Conservation (phyloP, 2,113 vertebrate species). For the Paramisgurnus dabryanus region DNA sequence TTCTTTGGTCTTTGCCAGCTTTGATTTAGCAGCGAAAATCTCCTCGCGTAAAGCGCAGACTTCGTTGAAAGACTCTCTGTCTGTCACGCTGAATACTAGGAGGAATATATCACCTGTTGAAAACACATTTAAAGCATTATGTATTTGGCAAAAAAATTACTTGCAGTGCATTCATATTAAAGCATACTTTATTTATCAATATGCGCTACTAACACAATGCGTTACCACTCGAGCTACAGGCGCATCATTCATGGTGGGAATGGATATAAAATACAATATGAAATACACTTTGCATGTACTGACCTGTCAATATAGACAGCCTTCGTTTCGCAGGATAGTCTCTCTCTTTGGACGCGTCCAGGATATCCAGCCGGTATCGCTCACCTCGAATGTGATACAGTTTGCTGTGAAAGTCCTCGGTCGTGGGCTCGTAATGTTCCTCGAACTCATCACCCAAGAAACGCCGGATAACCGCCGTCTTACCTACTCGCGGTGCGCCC, state of each 20-base stretch:
- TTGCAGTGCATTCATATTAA: too few species aligned
- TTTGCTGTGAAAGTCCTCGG: constrained; percentile 77
- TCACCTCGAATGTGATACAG: constrained; percentile 73
- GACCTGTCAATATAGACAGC: constrained; percentile 76
- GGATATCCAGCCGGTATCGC: constrained; percentile 72
- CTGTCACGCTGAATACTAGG: constrained; percentile 73
- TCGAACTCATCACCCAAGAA: constrained; percentile 70
- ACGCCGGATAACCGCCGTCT: constrained; percentile 70
- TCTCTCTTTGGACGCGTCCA: constrained; percentile 73
- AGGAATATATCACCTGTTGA: constrained; percentile 74
- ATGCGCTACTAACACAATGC: too few species aligned
- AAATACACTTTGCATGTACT: constrained; percentile 8
- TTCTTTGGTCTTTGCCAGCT: constrained; percentile 64
- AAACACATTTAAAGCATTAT: not conserved
- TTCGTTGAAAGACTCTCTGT: constrained; percentile 69
- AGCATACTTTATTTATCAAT: too few species aligned
- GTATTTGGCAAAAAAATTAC: too few species aligned
- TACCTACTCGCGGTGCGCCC: constrained; percentile 72
- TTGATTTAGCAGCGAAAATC: constrained; percentile 69
- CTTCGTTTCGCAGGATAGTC: constrained; percentile 75
- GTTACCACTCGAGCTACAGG: too few species aligned
- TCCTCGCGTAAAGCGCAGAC: constrained; percentile 63
- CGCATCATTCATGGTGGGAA: not conserved
- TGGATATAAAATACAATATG: not conserved
- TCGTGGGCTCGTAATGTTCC: constrained; percentile 69